A percentile compares a stretch with the other conserved stretches of the same genome.
Evolutionary conservation across 2,797 vertebrate species (phyloP).

Genomic region (Buphagus erythrorhynchus): DNA sequence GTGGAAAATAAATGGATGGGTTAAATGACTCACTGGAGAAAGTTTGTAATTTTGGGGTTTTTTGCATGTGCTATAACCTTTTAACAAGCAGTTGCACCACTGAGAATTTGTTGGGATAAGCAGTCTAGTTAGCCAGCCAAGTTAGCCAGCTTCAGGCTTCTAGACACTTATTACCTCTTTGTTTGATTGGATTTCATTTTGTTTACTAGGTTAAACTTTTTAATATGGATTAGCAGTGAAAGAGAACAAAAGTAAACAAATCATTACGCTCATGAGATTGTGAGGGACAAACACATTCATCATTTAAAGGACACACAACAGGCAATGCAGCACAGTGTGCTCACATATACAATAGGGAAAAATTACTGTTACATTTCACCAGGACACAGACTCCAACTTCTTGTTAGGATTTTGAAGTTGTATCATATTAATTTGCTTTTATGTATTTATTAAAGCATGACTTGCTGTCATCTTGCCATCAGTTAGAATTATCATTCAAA

Average conservation of each 20-base stretch:
- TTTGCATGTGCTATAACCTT: neutral
- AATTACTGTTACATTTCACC: neutral
- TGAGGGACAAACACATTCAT: constrained; percentile 25
- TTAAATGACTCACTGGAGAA: neutral
- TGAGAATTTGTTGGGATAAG: neutral
- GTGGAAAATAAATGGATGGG: neutral
- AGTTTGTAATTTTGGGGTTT: neutral
- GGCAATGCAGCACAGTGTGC: neutral
- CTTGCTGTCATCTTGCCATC: neutral
- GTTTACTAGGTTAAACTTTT: constrained; percentile 16
- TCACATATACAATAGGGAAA: neutral
- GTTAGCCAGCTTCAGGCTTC: neutral
- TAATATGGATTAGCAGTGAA: constrained; percentile 16
- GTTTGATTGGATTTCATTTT: neutral
- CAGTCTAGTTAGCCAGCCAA: neutral
- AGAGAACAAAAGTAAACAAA: constrained; percentile 13
- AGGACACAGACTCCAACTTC: neutral
- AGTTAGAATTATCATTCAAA: neutral
- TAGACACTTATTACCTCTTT: neutral
- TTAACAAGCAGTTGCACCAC: neutral
- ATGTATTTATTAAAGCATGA: neutral
- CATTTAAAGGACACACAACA: constrained; percentile 13
- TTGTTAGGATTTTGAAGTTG: neutral
- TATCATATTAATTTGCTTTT: neutral
- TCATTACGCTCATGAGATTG: neutral